phyloP scores from a whole-genome alignment of 2,113 vertebrate genomes.

The Lasiurus borealis region DNA sequence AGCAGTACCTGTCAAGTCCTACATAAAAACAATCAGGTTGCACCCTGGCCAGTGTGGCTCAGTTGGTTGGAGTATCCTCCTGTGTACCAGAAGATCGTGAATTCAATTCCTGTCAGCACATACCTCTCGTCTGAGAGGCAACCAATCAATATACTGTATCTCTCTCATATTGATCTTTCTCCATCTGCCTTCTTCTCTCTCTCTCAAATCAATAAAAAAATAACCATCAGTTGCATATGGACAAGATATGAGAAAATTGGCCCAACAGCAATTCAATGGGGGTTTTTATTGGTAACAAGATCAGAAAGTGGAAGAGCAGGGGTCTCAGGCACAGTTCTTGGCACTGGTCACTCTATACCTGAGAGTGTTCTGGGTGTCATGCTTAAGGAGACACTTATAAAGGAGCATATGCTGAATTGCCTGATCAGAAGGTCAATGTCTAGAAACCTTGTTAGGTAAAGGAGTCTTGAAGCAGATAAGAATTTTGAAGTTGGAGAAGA shows the following conservation, averaged over 20 bases:
- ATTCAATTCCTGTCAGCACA: background rate
- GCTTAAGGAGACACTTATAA: background rate
- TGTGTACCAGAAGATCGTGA: background rate
- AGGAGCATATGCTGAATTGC: background rate
- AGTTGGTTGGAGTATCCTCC: background rate
- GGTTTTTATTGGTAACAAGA: background rate
- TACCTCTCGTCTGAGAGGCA: background rate
- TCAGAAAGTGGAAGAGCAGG: background rate
- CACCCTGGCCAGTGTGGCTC: background rate
- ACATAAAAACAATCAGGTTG: background rate
- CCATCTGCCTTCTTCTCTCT: background rate
- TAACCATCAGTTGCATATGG: background rate
- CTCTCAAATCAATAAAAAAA: background rate
- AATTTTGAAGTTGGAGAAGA: slow-evolving; percentile 13
- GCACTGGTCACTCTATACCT: background rate
- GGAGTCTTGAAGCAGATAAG: background rate
- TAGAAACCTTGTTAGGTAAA: slow-evolving; percentile 9
- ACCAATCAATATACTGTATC: background rate
- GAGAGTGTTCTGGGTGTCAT: background rate
- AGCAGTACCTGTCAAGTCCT: slow-evolving; percentile 19
- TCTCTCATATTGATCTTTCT: too few relatives aligned
- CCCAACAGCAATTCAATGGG: background rate
- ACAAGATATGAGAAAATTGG: slow-evolving; percentile 2
- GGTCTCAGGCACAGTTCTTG: background rate
- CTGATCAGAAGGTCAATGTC: background rate